phyloP scores from a whole-genome alignment of 2,888 invertebrate species.

The Dicranocentrus wangi region DNA sequence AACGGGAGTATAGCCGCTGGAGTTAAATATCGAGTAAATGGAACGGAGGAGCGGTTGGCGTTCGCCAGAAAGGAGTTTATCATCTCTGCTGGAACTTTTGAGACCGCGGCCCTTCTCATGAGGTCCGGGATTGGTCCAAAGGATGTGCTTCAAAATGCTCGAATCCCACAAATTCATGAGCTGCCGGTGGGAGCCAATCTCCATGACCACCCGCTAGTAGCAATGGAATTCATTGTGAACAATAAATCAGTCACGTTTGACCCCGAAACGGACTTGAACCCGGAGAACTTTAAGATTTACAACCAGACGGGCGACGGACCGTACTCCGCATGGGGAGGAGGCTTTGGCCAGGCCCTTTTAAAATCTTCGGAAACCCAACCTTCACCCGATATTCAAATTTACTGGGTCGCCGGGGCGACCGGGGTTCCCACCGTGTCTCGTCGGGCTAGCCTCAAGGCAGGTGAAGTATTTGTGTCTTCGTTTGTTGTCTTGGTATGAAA shows the following conservation, averaged over 20 bases:
- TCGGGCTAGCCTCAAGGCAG: too few species aligned
- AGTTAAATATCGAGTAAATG: neutral
- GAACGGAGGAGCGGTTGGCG: neutral
- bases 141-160: neutral
- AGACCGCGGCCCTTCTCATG: slow-evolving; percentile 13
- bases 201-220: slow-evolving; percentile 15
- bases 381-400: too few species aligned
- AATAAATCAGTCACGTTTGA: neutral
- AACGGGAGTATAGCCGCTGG: neutral
- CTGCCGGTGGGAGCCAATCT: slow-evolving; percentile 40
- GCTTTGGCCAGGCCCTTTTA: too few species aligned
- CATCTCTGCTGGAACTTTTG: slow-evolving; percentile 12
- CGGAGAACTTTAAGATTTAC: neutral
- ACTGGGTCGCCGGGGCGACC: too few species aligned
- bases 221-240: neutral
- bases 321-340: neutral
- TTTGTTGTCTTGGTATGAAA: neutral
- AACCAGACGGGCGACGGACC: slow-evolving; percentile 6
- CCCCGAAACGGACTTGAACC: slow-evolving; percentile 25
- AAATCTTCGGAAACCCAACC: too few species aligned
- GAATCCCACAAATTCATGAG: neutral
- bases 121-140: slow-evolving; percentile 36
- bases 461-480: too few species aligned
- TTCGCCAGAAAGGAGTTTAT: slow-evolving; percentile 22
- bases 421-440: too few species aligned